These are phyloP conservation scores for Heterodera schachtii DNA, from an alignment of 1,140 invertebrate species.

Conservation along the genomic window DNA sequence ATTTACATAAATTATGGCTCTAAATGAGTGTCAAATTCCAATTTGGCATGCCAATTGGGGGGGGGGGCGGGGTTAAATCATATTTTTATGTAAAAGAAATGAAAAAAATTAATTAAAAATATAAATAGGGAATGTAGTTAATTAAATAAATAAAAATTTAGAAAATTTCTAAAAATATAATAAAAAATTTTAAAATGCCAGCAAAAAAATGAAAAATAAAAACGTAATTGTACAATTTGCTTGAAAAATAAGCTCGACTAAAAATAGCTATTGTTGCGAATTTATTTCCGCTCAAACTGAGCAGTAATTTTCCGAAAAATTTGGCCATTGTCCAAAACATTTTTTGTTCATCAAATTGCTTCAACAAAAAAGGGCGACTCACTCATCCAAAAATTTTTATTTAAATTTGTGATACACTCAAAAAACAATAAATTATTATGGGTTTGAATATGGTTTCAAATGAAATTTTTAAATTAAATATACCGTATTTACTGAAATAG, in stretches of 20 bases:
- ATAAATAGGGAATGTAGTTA: neutral
- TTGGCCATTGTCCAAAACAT: neutral
- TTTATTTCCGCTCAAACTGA: neutral
- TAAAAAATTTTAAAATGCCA: neutral
- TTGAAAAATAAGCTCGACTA: neutral
- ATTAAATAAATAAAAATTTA: neutral
- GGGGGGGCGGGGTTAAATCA: too few relatives aligned
- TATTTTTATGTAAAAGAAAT: too few relatives aligned
- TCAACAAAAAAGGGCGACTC: neutral
- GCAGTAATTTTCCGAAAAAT: neutral
- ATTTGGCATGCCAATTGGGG: neutral
- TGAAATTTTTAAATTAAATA: too few relatives aligned
- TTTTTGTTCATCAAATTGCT: neutral
- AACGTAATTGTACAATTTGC: neutral
- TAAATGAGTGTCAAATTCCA: neutral
- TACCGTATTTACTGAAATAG: too few relatives aligned
- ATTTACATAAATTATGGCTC: neutral
- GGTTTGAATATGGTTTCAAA: too few relatives aligned
- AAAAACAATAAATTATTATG: neutral
- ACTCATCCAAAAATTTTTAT: too few relatives aligned
- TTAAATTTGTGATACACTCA: too few relatives aligned
- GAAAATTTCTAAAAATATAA: neutral
- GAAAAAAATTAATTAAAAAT: too few relatives aligned
- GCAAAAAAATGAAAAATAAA: neutral
- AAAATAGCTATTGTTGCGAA: neutral